Evolutionary conservation across 2,888 invertebrate genomes (phyloP).

Genomic region (Trimorus sp.): DNA sequence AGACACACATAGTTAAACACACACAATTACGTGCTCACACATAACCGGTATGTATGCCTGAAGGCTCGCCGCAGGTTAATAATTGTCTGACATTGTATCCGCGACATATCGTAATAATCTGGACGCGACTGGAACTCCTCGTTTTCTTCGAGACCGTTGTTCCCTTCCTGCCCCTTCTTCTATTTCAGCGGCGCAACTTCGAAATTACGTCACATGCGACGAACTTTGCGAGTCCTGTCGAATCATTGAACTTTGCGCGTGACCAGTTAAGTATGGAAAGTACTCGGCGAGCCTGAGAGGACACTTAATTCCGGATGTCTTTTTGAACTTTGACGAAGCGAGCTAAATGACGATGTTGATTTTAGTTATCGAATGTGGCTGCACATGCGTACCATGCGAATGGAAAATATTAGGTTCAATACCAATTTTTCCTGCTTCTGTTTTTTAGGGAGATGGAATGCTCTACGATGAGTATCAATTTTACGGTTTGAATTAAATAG

Average conservation of each 20-base stretch:
- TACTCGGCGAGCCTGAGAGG: slow-evolving; percentile 23
- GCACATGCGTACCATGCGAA: slow-evolving; percentile 47
- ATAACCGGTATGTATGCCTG: slow-evolving; percentile 33
- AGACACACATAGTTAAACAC: slow-evolving; percentile 9
- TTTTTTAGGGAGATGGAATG: too few species aligned
- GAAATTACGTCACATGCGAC: slow-evolving; percentile 46
- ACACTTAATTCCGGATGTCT: slow-evolving; percentile 52
- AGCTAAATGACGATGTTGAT: slow-evolving; percentile 59
- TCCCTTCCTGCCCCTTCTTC: slow-evolving; percentile 38
- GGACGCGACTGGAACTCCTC: slow-evolving; percentile 54
- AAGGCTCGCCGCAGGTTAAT: slow-evolving; percentile 74
- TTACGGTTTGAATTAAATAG: too few species aligned
- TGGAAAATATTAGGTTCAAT: slow-evolving; percentile 20
- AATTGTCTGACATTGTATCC: slow-evolving; percentile 76
- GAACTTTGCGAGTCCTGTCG: slow-evolving; percentile 41
- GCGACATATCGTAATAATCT: slow-evolving; percentile 74
- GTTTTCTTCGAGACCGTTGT: slow-evolving; percentile 51
- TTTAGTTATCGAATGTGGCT: slow-evolving; percentile 45
- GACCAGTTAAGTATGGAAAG: slow-evolving; percentile 47
- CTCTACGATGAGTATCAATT: too few species aligned
- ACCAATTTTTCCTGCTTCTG: not conserved
- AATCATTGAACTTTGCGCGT: slow-evolving; percentile 60
- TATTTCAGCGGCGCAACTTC: slow-evolving; percentile 30
- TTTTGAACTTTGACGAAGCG: slow-evolving; percentile 56
- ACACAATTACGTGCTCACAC: slow-evolving; percentile 9